A percentile compares a stretch with the other conserved stretches of the same genome.
Conservation (phyloP, 2,113 vertebrate species). For the Chroicocephalus ridibundus region DNA sequence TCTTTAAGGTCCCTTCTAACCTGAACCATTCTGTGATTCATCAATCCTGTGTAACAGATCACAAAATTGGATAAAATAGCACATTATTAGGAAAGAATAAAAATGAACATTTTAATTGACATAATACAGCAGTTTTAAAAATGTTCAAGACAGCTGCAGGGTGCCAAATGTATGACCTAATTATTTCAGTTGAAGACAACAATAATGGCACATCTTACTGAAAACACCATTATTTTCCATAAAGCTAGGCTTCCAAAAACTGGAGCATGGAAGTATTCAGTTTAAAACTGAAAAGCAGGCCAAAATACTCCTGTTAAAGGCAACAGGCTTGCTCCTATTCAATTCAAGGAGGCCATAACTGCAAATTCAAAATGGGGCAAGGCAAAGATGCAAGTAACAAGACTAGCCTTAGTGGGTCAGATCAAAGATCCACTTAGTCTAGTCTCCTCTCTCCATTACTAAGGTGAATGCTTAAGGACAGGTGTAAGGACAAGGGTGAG, state of each 20-base stretch:
- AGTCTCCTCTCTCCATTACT: neutral
- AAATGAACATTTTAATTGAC: neutral
- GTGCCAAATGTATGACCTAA: slow-evolving; percentile 44
- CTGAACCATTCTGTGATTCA: neutral
- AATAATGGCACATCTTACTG: slow-evolving; percentile 9
- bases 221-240: slow-evolving; percentile 37
- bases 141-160: neutral
- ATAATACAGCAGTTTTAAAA: neutral
- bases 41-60: neutral
- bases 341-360: neutral
- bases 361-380: neutral
- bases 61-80: slow-evolving; percentile 1
- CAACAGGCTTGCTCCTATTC: neutral
- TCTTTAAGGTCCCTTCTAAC: too few species aligned
- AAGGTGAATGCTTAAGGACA: neutral
- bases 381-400: neutral
- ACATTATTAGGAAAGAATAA: neutral
- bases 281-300: neutral
- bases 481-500: neutral
- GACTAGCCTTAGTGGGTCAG: neutral
- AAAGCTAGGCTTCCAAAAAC: neutral
- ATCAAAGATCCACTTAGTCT: neutral
- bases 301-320: neutral
- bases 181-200: slow-evolving; percentile 23
- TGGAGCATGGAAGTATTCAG: neutral